Conservation (phyloP, 2,113 vertebrate species). For the Bos indicus region DNA sequence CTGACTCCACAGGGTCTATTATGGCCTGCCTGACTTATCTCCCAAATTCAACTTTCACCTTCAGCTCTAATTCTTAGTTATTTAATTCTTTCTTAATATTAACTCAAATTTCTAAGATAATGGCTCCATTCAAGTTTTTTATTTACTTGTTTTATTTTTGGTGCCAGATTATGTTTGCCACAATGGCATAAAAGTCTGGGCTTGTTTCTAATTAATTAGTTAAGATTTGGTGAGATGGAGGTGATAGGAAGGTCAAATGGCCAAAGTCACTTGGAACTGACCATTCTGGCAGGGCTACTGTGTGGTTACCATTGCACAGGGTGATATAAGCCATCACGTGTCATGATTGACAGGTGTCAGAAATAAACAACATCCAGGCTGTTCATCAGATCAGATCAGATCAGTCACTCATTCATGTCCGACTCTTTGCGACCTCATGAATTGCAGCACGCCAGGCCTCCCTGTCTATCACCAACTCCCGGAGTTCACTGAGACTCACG, state of each 20-base stretch:
- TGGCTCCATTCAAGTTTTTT: neutral
- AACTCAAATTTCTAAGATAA: neutral
- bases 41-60: neutral
- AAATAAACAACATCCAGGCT: neutral
- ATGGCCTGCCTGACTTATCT: neutral
- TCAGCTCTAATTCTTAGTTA: neutral
- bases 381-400: neutral
- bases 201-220: neutral
- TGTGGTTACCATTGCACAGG: neutral
- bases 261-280: neutral
- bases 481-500: too few species aligned
- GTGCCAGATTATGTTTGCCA: neutral
- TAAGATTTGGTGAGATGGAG: neutral
- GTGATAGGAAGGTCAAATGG: neutral
- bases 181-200: neutral
- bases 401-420: too few species aligned
- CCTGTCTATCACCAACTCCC: too few species aligned
- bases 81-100: neutral
- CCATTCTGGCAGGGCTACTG: neutral
- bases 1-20: neutral
- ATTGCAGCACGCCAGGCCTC: too few species aligned
- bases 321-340: rapidly evolving
- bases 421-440: too few species aligned
- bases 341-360: neutral
- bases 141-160: neutral